These are phyloP conservation scores for Glaucidium brasilianum DNA, from an alignment of 2,113 vertebrate species.

Conservation along the genomic window DNA sequence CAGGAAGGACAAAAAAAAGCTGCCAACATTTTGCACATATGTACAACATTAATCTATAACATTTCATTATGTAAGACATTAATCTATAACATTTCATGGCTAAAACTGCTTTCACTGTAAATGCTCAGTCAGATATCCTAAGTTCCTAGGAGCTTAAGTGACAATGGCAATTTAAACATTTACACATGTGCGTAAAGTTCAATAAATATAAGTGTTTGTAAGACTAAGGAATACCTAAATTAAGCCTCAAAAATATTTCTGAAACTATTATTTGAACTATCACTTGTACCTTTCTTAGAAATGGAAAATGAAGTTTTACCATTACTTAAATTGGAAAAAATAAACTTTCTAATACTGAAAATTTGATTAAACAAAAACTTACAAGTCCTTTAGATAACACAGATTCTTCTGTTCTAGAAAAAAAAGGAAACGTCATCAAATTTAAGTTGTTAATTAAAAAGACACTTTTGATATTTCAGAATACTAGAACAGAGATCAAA, in stretches of 20 bases:
- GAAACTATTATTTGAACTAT: background rate
- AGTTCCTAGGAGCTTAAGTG: background rate
- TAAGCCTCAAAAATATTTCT: background rate
- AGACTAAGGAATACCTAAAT: background rate
- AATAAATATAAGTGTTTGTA: background rate
- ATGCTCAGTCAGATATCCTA: background rate
- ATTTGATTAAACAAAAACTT: slow-evolving; percentile 58
- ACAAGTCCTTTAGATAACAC: slow-evolving; percentile 91
- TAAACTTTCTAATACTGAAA: background rate
- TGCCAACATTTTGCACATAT: background rate
- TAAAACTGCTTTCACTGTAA: background rate
- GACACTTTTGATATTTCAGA: background rate
- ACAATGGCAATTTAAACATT: background rate
- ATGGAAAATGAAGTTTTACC: background rate
- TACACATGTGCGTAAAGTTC: background rate
- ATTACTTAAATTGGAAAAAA: background rate
- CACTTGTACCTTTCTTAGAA: background rate
- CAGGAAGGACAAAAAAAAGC: background rate
- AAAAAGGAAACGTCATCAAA: slow-evolving; percentile 22
- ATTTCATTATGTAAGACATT: background rate
- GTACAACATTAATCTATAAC: background rate
- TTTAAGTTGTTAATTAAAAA: background rate
- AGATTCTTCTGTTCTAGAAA: slow-evolving; percentile 88
- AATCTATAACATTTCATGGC: background rate
- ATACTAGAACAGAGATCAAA: background rate